Evolutionary conservation across 23 tunicate genomes (phyloP).

Genomic region (Trididemnum clinides): DNA sequence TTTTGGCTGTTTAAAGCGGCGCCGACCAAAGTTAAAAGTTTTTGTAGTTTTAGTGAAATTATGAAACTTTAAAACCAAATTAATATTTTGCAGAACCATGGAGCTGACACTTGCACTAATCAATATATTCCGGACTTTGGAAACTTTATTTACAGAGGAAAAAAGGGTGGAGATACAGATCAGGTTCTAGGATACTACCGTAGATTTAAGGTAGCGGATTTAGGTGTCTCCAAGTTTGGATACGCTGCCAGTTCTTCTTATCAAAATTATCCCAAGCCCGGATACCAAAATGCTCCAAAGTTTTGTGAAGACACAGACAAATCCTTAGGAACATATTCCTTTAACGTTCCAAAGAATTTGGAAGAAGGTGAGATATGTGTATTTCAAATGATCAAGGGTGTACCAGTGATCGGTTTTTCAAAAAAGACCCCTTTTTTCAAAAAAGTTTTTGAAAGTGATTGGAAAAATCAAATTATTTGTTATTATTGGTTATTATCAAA

Average conservation of each 20-base stretch:
- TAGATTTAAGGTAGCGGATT: conserved; percentile 41
- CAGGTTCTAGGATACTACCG: conserved; percentile 12
- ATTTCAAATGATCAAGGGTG: too few species aligned
- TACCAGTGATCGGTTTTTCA: too few species aligned
- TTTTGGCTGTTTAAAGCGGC: too few species aligned
- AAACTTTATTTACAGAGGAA: conserved; percentile 54
- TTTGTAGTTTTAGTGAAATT: too few species aligned
- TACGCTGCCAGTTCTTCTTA: not conserved
- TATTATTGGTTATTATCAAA: too few species aligned
- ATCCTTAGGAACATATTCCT: conserved; percentile 76
- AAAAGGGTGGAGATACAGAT: conserved; percentile 7
- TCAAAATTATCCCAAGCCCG: conserved; percentile 66
- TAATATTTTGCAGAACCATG: conserved; percentile 65
- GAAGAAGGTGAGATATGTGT: conserved; percentile 68
- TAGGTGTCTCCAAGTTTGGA: conserved; percentile 63
- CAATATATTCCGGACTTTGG: conserved; percentile 70
- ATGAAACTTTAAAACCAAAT: too few species aligned
- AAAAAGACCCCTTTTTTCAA: too few species aligned
- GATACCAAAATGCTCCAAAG: conserved; percentile 82
- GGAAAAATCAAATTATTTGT: too few species aligned
- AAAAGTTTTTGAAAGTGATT: too few species aligned
- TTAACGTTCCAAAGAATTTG: conserved; percentile 70
- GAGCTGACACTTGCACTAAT: conserved; percentile 77
- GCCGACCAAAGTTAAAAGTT: too few species aligned
- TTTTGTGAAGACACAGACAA: conserved; percentile 84